These are phyloP conservation scores for Platanista minor DNA, from an alignment of 2,113 vertebrate genomes.

Conservation along the genomic window DNA sequence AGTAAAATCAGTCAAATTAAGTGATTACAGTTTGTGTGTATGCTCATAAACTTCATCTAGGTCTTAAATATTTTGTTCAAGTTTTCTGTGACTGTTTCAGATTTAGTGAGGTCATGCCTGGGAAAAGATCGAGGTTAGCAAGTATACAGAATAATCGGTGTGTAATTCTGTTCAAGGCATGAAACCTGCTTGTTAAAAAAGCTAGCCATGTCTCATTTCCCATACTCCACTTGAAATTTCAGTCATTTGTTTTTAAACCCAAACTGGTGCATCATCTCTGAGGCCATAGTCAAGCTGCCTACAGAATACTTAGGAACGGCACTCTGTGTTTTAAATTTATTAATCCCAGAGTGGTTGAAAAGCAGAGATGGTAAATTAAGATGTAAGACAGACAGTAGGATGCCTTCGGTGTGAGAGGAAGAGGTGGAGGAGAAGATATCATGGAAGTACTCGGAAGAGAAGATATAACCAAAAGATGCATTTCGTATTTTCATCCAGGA, in stretches of 20 bases:
- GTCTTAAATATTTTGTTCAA: slow-evolving; percentile 37
- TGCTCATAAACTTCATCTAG: slow-evolving; percentile 24
- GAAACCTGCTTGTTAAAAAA: background rate
- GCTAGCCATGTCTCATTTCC: background rate
- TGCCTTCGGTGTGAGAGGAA: background rate
- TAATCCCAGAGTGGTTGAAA: background rate
- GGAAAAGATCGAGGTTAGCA: background rate
- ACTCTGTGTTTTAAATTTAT: background rate
- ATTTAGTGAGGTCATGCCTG: background rate
- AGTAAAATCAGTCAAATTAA: slow-evolving; percentile 64
- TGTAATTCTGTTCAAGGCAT: background rate
- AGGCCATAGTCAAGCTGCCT: background rate
- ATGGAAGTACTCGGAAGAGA: background rate
- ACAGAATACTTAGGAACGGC: background rate
- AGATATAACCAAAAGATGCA: background rate
- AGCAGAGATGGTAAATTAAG: background rate
- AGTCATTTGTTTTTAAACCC: background rate
- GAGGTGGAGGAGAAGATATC: rapidly evolving
- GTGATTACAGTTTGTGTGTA: slow-evolving; percentile 42
- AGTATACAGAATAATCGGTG: background rate
- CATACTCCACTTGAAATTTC: background rate
- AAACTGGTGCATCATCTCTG: background rate
- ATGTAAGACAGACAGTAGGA: background rate
- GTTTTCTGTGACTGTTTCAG: background rate
- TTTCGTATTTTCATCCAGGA: background rate